phyloP scores from a whole-genome alignment of 2,888 invertebrate species.

The Silvanus unidentatus region DNA sequence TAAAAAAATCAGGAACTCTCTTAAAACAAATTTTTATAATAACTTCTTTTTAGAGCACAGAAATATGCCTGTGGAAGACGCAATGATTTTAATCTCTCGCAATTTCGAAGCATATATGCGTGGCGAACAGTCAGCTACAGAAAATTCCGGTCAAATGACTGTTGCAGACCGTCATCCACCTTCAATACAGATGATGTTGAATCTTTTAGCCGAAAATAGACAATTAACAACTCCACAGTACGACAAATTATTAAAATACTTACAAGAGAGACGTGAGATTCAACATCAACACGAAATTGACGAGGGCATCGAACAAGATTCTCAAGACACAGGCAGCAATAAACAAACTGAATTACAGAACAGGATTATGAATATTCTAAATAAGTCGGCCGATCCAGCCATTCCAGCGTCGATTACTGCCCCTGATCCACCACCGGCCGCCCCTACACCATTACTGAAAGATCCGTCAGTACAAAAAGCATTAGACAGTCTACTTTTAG shows the following conservation, averaged over 20 bases:
- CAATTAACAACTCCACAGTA: conserved; percentile 72
- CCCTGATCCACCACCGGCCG: conserved; percentile 31
- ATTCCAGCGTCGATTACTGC: conserved; percentile 36
- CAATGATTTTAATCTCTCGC: conserved; percentile 68
- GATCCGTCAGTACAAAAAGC: conserved; percentile 77
- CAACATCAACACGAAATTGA: conserved; percentile 72
- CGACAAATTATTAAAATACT: conserved; percentile 66
- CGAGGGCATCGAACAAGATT: conserved; percentile 53
- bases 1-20: conserved; percentile 43
- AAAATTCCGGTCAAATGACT: conserved; percentile 31
- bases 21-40: conserved; percentile 2
- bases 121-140: conserved; percentile 41
- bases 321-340: conserved; percentile 48
- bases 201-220: conserved; percentile 76
- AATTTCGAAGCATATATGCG: conserved; percentile 62
- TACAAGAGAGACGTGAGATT: conserved; percentile 67
- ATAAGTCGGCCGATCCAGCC: conserved; percentile 46
- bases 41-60: conserved; percentile 67
- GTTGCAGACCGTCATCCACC: conserved; percentile 55
- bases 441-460: conserved; percentile 53
- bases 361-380: conserved; percentile 71
- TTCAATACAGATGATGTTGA: conserved; percentile 63
- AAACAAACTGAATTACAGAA: conserved; percentile 69
- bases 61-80: conserved; percentile 93
- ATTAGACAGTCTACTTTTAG: conserved; percentile 61